Percentiles rank a stretch among this genome's conserved stretches.
phyloP scores from a whole-genome alignment of 2,888 invertebrate species.

The Stenodera caucasica region DNA sequence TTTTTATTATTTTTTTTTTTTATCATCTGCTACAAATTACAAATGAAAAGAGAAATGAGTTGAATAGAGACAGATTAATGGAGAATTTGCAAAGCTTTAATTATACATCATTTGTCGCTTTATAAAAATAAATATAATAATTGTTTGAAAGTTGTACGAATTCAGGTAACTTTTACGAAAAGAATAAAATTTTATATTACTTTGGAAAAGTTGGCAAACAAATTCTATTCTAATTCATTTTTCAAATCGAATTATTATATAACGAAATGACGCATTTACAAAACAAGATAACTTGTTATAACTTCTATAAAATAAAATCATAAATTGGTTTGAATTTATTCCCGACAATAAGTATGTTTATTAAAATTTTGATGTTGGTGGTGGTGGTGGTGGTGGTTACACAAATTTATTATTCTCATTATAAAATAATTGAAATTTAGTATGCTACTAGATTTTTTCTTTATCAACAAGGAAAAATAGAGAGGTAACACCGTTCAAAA shows the following conservation, averaged over 20 bases:
- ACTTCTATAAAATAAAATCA: constrained; percentile 36
- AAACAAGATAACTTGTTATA: constrained; percentile 39
- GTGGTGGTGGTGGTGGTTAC: too few species aligned
- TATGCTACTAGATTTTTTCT: constrained; percentile 35
- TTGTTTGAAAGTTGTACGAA: not conserved
- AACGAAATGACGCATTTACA: constrained; percentile 45
- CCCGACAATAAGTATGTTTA: not conserved
- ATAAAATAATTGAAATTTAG: constrained; percentile 20
- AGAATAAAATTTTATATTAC: constrained; percentile 32
- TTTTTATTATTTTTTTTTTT: not conserved
- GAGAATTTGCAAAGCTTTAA: not conserved
- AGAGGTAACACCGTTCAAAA: constrained; percentile 18
- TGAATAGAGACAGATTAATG: not conserved
- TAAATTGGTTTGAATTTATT: constrained; percentile 27
- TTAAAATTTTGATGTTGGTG: not conserved
- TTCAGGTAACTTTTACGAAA: not conserved
- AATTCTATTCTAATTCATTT: constrained; percentile 48
- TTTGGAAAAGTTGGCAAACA: constrained; percentile 45
- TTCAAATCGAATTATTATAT: constrained; percentile 45
- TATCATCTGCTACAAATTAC: not conserved
- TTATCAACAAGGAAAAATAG: constrained; percentile 18
- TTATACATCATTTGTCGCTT: not conserved
- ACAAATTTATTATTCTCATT: not conserved
- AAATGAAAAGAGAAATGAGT: not conserved
- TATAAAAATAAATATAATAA: not conserved